A percentile compares a stretch with the other conserved stretches of the same genome.
Conservation (phyloP, 2,113 vertebrate genomes). For the Chaenogobius annularis region DNA sequence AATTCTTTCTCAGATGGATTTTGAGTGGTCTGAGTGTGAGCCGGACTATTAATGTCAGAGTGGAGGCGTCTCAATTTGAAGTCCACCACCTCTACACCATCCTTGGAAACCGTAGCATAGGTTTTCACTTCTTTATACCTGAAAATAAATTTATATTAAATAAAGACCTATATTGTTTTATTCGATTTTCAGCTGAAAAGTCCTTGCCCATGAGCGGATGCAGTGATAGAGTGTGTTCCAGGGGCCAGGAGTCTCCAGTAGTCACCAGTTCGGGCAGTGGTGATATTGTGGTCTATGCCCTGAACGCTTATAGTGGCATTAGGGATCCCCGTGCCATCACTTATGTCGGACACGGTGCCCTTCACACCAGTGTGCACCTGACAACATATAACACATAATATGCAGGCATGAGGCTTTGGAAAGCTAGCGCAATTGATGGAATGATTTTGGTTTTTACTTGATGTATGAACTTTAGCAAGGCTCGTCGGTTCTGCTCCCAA, state of each 20-base stretch:
- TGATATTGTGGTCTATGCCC: slow-evolving; percentile 83
- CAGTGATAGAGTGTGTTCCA: slow-evolving; percentile 86
- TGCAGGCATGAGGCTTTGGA: background rate
- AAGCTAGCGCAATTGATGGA: background rate
- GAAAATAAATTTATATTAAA: slow-evolving; percentile 7
- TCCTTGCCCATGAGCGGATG: slow-evolving; percentile 88
- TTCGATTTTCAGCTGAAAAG: slow-evolving; percentile 9
- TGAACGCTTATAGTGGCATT: slow-evolving; percentile 91
- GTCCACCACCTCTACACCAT: slow-evolving; percentile 82
- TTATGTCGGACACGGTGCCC: slow-evolving; percentile 88
- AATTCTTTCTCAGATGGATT: slow-evolving; percentile 84
- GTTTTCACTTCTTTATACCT: slow-evolving; percentile 86
- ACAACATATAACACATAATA: slow-evolving; percentile 11
- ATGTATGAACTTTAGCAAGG: slow-evolving; percentile 90
- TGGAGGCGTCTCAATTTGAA: slow-evolving; percentile 83
- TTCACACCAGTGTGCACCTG: slow-evolving; percentile 89
- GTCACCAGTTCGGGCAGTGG: slow-evolving; percentile 86
- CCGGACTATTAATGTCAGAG: slow-evolving; percentile 60
- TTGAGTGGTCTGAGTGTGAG: slow-evolving; percentile 52
- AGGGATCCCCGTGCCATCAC: slow-evolving; percentile 83
- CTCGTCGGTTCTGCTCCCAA: slow-evolving; percentile 88
- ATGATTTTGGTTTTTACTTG: slow-evolving; percentile 76
- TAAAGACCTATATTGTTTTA: background rate
- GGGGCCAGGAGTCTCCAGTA: slow-evolving; percentile 93
- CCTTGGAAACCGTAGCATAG: slow-evolving; percentile 79